These are phyloP conservation scores for Prunella strophiata DNA, from an alignment of 2,797 vertebrate species.

Conservation along the genomic window DNA sequence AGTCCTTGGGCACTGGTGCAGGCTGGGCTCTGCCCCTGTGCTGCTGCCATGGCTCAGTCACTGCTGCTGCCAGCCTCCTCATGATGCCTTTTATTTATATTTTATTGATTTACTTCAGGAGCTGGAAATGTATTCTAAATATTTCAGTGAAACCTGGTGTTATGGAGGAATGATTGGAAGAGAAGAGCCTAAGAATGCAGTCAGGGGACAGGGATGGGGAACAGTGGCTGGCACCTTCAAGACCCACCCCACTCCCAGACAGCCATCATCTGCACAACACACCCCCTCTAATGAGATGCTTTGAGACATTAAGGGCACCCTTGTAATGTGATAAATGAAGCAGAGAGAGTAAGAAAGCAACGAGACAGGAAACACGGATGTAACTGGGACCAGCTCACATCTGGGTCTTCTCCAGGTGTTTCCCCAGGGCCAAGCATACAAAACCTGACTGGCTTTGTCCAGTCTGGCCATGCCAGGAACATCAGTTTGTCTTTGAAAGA, in stretches of 20 bases:
- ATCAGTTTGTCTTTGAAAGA: not conserved
- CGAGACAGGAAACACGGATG: accelerated
- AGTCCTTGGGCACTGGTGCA: accelerated
- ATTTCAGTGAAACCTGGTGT: conserved; percentile 4
- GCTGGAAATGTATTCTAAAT: conserved; percentile 17
- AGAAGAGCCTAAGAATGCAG: not conserved
- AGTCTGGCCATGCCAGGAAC: not conserved
- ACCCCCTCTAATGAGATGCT: not conserved
- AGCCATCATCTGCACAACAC: not conserved
- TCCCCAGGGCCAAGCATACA: not conserved
- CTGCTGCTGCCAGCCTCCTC: not conserved
- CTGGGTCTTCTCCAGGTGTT: not conserved
- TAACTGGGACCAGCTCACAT: not conserved
- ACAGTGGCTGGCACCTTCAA: accelerated
- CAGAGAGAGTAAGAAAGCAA: not conserved
- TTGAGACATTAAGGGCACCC: not conserved
- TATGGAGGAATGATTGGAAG: not conserved
- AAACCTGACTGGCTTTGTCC: not conserved
- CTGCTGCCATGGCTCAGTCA: not conserved
- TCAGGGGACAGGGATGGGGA: not conserved
- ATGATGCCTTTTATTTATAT: conserved; percentile 28
- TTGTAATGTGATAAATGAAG: not conserved
- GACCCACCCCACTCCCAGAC: not conserved
- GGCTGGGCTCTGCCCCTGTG: not conserved
- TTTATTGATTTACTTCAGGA: conserved; percentile 42